Base-by-base conservation (phyloP, 2,888 invertebrate genomes). In the Frankliniella fusca region DNA sequence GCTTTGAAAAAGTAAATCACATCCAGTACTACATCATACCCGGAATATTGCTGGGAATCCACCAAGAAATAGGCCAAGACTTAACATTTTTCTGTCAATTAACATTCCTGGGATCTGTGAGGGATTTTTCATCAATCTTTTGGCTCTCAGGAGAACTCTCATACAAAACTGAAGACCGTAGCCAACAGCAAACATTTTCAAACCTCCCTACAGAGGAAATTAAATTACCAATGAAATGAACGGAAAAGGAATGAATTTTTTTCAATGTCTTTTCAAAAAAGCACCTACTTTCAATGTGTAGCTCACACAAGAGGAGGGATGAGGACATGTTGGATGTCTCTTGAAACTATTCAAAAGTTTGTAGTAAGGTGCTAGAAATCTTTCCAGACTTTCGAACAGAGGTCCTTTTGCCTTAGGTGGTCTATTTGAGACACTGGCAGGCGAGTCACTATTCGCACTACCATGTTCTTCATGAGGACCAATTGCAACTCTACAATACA, bases 41-140 rank as follows among this genome's bases (percentile, higher is more conserved):
- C 92, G 92, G 86, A 92, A 94, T 65, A 93, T 86, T 81, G 92
- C 92, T 9, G 92, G 90, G 86, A 93, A 94, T 84, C 92, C 91
- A 81, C 93, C 94, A 85, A 94, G 88, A 86, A 93, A 94, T 81
- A 91, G 87, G 70, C 92, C 94, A 84, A 94, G 87, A 85, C 91
- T 90, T 11, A 93, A 86, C 48, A 90, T 92, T 83, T 90, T 89
- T 84, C 87, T 90, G 85, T 89, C 90, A 80, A 92, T 90, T 80
- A 93, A 86, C 28, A 90, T 88, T 80, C 88, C 89, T 80, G 88
- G 89, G 82, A 92, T 87, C 54, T 88, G 86, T 84, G 89, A 88
- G 23, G 92, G 91, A 76, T 90, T 90, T 49, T 87, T 88, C 8
- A 91, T 84, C 83, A 93, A 87, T 85, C 88, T 89, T 85, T 88